phyloP scores from a whole-genome alignment of 2,797 vertebrate species.

The Psittacula derbiana region DNA sequence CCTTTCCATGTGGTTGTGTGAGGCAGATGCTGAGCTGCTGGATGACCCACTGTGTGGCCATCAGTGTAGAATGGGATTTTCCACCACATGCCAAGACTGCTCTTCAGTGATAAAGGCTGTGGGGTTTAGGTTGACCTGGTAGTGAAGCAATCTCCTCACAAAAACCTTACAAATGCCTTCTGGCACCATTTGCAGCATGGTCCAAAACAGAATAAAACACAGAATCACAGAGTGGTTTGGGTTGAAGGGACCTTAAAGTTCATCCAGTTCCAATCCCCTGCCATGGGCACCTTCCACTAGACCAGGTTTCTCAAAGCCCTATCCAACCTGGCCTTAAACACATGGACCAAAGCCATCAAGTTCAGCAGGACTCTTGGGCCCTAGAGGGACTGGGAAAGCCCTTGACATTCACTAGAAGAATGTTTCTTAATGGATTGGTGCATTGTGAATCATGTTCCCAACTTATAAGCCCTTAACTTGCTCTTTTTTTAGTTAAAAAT shows the following conservation, averaged over 20 bases:
- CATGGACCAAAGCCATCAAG: neutral
- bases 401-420: neutral
- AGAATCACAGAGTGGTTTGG: neutral
- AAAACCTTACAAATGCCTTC: neutral
- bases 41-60: neutral
- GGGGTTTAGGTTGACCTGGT: neutral
- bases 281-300: neutral
- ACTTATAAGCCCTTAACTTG: neutral
- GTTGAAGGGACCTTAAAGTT: neutral
- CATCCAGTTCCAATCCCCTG: neutral
- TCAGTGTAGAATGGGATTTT: rapidly evolving
- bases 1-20: rapidly evolving
- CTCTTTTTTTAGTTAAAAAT: neutral
- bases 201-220: neutral
- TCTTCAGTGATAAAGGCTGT: neutral
- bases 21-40: neutral
- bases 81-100: neutral
- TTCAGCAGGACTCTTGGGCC: neutral
- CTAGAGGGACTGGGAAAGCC: neutral
- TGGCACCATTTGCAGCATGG: neutral
- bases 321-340: neutral
- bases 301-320: neutral
- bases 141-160: neutral
- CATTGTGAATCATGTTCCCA: neutral
- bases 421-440: neutral